A percentile compares a stretch with the other conserved stretches of the same genome.
These are phyloP conservation scores for Sebastes taczanowskii DNA, from an alignment of 2,797 vertebrate genomes.

Conservation along the genomic window DNA sequence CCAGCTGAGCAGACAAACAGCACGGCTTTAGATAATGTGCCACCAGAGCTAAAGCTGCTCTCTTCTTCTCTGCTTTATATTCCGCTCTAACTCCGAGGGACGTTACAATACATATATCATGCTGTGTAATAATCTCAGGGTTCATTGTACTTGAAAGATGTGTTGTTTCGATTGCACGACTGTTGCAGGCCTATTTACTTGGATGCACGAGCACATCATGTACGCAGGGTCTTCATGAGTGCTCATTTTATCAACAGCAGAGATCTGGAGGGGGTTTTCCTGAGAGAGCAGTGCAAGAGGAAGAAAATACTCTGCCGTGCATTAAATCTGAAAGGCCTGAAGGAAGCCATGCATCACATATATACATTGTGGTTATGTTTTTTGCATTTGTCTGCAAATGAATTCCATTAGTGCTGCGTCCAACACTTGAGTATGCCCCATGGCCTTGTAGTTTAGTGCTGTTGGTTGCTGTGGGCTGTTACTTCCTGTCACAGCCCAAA, in stretches of 20 bases:
- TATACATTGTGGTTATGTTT: conserved; percentile 26
- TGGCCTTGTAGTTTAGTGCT: conserved; percentile 12
- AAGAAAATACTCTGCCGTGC: conserved; percentile 6
- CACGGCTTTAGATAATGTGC: conserved; percentile 23
- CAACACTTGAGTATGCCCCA: background rate
- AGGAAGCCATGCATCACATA: conserved; percentile 30
- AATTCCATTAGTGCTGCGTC: conserved; percentile 48
- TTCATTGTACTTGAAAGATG: background rate
- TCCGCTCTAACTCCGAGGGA: background rate
- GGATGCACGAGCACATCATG: conserved; percentile 8
- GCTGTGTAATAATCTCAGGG: background rate
- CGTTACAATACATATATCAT: background rate
- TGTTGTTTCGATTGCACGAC: background rate
- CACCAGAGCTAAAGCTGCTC: conserved; percentile 18
- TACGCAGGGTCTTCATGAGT: background rate
- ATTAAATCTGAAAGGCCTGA: conserved; percentile 10
- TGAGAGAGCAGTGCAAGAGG: conserved; percentile 7
- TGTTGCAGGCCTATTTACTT: background rate
- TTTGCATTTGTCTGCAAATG: conserved; percentile 23
- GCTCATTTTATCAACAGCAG: conserved; percentile 42
- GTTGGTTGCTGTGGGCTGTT: conserved; percentile 16
- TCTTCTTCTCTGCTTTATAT: background rate
- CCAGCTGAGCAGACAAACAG: conserved; percentile 54
- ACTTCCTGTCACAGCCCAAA: conserved; percentile 12
- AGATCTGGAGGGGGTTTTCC: conserved; percentile 47